Evolutionary conservation across 2,797 vertebrate species (phyloP).

Genomic region (Falco berigora): DNA sequence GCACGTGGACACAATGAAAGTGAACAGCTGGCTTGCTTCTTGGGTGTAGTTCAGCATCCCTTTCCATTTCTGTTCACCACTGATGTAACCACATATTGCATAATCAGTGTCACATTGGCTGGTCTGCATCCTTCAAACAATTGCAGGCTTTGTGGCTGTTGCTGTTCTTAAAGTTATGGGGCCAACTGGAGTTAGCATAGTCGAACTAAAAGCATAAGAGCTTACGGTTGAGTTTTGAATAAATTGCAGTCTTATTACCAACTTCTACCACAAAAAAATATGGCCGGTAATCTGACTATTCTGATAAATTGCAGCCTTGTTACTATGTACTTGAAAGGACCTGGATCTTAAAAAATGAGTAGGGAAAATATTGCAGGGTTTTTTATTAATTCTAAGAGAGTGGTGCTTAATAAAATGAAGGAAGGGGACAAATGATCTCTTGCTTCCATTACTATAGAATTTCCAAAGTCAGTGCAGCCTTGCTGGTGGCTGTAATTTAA

Average conservation of each 20-base stretch:
- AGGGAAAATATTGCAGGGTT: not conserved
- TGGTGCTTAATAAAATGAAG: not conserved
- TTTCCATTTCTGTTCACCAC: not conserved
- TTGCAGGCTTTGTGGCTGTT: not conserved
- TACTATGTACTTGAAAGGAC: not conserved
- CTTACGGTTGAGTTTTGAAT: not conserved
- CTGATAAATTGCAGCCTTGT: not conserved
- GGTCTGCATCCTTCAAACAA: not conserved
- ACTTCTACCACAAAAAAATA: not conserved
- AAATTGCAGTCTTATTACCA: not conserved
- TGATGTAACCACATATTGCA: too few species aligned
- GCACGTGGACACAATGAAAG: accelerated
- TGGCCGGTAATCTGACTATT: not conserved
- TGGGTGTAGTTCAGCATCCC: accelerated
- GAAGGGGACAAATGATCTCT: not conserved
- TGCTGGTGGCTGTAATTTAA: not conserved
- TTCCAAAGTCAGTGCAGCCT: not conserved
- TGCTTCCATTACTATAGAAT: not conserved
- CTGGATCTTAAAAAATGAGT: not conserved
- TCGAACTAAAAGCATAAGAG: not conserved
- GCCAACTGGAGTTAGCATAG: not conserved
- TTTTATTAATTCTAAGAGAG: not conserved
- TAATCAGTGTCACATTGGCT: not conserved
- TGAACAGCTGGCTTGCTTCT: too few species aligned
- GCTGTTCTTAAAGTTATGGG: not conserved